Conservation (phyloP, 2,113 vertebrate species). For the Chaetorhynchus papuensis region DNA sequence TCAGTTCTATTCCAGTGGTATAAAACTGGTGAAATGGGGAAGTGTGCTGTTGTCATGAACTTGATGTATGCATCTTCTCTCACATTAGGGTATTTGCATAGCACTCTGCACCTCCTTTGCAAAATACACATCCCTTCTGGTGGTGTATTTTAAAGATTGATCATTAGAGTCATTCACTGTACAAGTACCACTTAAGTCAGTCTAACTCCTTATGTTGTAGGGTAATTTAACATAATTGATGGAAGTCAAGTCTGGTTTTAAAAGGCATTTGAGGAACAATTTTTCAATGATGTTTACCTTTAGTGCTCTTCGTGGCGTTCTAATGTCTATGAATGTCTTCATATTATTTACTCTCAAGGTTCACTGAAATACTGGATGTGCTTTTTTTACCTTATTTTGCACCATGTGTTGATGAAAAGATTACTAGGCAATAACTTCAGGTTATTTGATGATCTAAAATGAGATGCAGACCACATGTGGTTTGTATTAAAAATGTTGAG, state of each 20-base stretch:
- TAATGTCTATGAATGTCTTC: not conserved
- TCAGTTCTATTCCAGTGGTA: not conserved
- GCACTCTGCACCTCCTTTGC: not conserved
- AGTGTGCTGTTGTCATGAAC: not conserved
- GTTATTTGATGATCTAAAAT: not conserved
- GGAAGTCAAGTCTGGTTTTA: not conserved
- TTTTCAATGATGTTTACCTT: not conserved
- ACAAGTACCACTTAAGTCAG: not conserved
- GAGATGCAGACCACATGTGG: not conserved
- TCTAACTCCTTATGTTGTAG: not conserved
- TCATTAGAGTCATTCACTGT: not conserved
- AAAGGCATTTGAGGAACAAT: not conserved
- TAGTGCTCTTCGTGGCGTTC: not conserved
- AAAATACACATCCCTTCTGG: not conserved
- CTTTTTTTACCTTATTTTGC: not conserved
- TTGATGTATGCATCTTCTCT: not conserved
- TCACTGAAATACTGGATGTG: not conserved
- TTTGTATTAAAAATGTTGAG: not conserved
- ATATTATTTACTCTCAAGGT: not conserved
- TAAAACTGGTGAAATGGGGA: not conserved
- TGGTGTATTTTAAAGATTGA: not conserved
- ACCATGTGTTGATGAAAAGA: not conserved
- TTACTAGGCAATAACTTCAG: not conserved
- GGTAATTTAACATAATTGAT: not conserved
- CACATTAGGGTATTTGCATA: accelerated